Evolutionary conservation across 2,797 vertebrate species (phyloP).

Genomic region (Ispidina lecontei): DNA sequence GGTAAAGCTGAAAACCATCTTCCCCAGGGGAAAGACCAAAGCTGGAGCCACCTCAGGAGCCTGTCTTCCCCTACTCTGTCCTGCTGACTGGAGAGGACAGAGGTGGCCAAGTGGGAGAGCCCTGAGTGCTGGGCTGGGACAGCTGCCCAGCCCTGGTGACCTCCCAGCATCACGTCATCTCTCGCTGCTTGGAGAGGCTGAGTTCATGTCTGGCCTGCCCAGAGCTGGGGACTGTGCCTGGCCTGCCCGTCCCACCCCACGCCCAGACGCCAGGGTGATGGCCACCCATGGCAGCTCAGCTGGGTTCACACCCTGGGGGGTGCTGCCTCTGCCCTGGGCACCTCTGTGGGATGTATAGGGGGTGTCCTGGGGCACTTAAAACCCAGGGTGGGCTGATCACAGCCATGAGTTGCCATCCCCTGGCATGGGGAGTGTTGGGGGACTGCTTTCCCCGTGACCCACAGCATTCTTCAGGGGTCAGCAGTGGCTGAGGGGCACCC

Average conservation of each 20-base stretch:
- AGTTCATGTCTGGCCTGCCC: conserved; percentile 35
- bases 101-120: not conserved
- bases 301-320: fast-evolving
- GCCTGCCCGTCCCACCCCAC: not conserved
- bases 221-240: not conserved
- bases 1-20: conserved; percentile 8
- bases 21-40: not conserved
- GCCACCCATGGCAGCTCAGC: fast-evolving
- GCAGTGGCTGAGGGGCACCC: not conserved
- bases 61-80: not conserved
- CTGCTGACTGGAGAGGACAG: not conserved
- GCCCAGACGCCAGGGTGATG: not conserved
- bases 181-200: not conserved
- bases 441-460: conserved; percentile 35
- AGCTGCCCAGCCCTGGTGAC: not conserved
- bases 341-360: fast-evolving
- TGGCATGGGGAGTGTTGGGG: not conserved
- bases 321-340: not conserved
- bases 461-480: conserved; percentile 45
- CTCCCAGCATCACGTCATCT: conserved; percentile 10
- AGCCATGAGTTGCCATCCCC: fast-evolving
- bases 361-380: not conserved
- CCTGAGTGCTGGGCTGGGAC: not conserved
- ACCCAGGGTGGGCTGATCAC: fast-evolving
- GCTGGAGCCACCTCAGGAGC: not conserved